phyloP scores from a whole-genome alignment of 2,888 invertebrate genomes.

The Hemistola chrysoprasaria region DNA sequence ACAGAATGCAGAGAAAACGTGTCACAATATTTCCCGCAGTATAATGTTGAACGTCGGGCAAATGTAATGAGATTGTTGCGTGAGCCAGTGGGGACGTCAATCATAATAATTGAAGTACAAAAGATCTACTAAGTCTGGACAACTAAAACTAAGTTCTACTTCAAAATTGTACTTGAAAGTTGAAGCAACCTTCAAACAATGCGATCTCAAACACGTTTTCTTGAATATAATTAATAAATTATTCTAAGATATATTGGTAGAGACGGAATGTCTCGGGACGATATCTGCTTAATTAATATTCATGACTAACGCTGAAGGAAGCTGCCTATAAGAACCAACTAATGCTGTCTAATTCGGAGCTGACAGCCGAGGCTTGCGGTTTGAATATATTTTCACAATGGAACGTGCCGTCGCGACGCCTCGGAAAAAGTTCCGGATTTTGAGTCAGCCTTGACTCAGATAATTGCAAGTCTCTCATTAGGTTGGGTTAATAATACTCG shows the following conservation, averaged over 20 bases:
- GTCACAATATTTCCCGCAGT: slow-evolving; percentile 31
- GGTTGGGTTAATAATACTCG: no score
- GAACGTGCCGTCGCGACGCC: slow-evolving; percentile 1
- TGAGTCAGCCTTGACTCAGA: neutral
- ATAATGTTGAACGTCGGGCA: slow-evolving; percentile 24
- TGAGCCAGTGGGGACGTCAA: slow-evolving; percentile 22
- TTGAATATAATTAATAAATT: slow-evolving; percentile 41
- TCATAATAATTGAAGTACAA: slow-evolving; percentile 1
- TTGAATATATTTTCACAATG: slow-evolving; percentile 19
- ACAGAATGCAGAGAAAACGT: slow-evolving; percentile 31
- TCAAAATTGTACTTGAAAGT: slow-evolving; percentile 8
- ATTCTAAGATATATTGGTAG: slow-evolving; percentile 39
- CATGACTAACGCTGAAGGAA: slow-evolving; percentile 41
- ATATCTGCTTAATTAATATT: slow-evolving; percentile 52
- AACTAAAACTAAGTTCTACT: slow-evolving; percentile 3
- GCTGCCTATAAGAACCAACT: slow-evolving; percentile 33
- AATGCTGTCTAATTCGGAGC: slow-evolving; percentile 28
- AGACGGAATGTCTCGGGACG: slow-evolving; percentile 41
- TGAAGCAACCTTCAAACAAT: slow-evolving; percentile 13
- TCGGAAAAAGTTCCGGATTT: slow-evolving; percentile 7
- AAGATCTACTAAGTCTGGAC: neutral
- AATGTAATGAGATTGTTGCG: slow-evolving; percentile 30
- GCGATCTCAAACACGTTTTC: slow-evolving; percentile 23
- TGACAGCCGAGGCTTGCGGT: slow-evolving; percentile 23
- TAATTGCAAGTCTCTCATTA: neutral